Percentiles rank a stretch among this genome's conserved stretches.
Evolutionary conservation across 1,140 invertebrate species (phyloP).

Genomic region (Apocrypta bakeri): DNA sequence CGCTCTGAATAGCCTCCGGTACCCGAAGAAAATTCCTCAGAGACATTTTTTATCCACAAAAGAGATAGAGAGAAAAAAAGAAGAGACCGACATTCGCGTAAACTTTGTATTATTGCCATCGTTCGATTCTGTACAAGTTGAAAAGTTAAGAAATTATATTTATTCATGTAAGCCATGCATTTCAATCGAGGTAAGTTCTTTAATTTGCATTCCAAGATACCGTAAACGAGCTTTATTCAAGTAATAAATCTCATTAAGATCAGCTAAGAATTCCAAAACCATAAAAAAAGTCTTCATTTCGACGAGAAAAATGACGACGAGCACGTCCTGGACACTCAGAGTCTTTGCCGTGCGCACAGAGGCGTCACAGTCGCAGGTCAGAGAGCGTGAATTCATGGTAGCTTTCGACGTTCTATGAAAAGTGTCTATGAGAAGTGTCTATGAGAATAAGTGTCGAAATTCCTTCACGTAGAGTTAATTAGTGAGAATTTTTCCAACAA

Average conservation of each 20-base stretch:
- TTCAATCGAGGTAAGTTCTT: background rate
- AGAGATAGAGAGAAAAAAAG: too few species aligned
- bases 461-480: too few species aligned
- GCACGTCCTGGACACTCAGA: background rate
- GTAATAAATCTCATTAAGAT: too few species aligned
- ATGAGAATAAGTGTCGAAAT: background rate
- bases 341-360: background rate
- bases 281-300: background rate
- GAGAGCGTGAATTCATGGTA: conserved; percentile 23
- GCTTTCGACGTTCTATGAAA: background rate
- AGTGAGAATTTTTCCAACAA: too few species aligned
- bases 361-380: background rate
- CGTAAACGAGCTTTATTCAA: too few species aligned
- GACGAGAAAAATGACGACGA: background rate
- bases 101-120: too few species aligned
- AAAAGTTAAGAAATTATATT: background rate
- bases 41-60: background rate
- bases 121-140: too few species aligned
- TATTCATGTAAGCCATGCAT: too few species aligned
- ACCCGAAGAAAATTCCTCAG: background rate
- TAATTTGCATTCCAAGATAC: background rate
- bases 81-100: background rate
- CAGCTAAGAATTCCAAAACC: too few species aligned
- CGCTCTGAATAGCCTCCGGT: conserved; percentile 18
- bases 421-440: background rate